phyloP scores from a whole-genome alignment of 2,113 vertebrate species.

The Myocastor coypus region DNA sequence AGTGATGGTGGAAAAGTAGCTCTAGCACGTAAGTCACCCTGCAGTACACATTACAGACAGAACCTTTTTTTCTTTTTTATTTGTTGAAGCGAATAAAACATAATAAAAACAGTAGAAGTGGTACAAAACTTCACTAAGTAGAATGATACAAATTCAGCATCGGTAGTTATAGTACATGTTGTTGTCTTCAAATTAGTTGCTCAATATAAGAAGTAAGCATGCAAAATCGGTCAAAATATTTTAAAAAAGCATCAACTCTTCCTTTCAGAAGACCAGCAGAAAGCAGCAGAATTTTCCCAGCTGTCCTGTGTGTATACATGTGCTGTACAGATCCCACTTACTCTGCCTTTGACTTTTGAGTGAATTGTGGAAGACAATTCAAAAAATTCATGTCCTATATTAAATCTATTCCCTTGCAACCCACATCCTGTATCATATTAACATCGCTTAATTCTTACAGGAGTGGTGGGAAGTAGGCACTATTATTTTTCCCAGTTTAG shows the following conservation, averaged over 20 bases:
- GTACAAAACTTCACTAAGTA: too few relatives aligned
- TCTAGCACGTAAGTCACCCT: background rate
- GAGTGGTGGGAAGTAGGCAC: background rate
- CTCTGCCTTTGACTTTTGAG: background rate
- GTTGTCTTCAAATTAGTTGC: too few relatives aligned
- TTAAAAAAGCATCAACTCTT: too few relatives aligned
- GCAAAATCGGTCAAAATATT: too few relatives aligned
- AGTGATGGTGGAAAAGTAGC: background rate
- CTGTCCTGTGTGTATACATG: too few relatives aligned
- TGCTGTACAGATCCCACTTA: background rate
- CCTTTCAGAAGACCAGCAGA: too few relatives aligned
- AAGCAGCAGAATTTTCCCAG: too few relatives aligned
- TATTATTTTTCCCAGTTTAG: background rate
- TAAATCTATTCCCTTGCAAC: background rate
- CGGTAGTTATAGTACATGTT: too few relatives aligned
- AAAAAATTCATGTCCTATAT: background rate
- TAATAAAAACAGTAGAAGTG: too few relatives aligned
- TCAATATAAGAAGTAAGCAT: too few relatives aligned
- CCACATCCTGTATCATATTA: background rate
- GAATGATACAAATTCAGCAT: too few relatives aligned
- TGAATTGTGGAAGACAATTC: background rate
- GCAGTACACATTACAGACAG: background rate
- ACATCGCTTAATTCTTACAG: background rate
- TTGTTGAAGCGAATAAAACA: too few relatives aligned
- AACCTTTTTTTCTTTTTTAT: background rate